Evolutionary conservation across 2,888 invertebrate genomes (phyloP).

Genomic region (Biston betularia): DNA sequence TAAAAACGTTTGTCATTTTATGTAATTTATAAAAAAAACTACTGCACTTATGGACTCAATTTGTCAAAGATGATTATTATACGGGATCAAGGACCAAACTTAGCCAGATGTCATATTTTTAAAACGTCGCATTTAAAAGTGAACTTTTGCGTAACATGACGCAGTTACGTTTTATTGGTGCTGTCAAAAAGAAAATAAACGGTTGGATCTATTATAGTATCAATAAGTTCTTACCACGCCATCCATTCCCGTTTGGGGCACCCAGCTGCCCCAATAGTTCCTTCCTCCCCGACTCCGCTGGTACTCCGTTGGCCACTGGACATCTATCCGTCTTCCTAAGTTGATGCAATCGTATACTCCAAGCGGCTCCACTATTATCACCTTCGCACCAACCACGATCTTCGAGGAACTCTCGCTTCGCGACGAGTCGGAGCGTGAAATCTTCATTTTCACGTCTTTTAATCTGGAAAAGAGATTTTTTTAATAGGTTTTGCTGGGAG

Average conservation of each 20-base stretch:
- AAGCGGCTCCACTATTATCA: constrained; percentile 75
- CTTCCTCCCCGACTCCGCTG: constrained; percentile 95
- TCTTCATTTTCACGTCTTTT: constrained; percentile 77
- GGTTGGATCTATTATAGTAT: no score
- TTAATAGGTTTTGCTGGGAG: no score
- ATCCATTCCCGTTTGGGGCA: constrained; percentile 96
- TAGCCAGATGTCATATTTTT: no score
- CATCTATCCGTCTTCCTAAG: constrained; percentile 95
- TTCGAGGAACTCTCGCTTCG: constrained; percentile 73
- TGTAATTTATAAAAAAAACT: no score
- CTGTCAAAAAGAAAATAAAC: no score
- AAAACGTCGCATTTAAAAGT: no score
- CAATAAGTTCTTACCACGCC: constrained; percentile 88
- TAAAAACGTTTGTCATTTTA: no score
- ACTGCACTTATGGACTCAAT: no score
- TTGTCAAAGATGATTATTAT: no score
- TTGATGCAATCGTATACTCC: constrained; percentile 96
- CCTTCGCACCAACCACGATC: constrained; percentile 63
- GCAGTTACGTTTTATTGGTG: no score
- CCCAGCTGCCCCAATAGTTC: constrained; percentile 95
- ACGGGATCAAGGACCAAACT: no score
- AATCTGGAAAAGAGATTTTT: constrained; percentile 45
- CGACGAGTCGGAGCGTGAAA: constrained; percentile 77
- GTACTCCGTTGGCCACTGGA: constrained; percentile 97
- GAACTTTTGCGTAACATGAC: no score